A percentile compares a stretch with the other conserved stretches of the same genome.
Evolutionary conservation across 2,797 vertebrate genomes (phyloP).

Genomic region (Fringilla coelebs): DNA sequence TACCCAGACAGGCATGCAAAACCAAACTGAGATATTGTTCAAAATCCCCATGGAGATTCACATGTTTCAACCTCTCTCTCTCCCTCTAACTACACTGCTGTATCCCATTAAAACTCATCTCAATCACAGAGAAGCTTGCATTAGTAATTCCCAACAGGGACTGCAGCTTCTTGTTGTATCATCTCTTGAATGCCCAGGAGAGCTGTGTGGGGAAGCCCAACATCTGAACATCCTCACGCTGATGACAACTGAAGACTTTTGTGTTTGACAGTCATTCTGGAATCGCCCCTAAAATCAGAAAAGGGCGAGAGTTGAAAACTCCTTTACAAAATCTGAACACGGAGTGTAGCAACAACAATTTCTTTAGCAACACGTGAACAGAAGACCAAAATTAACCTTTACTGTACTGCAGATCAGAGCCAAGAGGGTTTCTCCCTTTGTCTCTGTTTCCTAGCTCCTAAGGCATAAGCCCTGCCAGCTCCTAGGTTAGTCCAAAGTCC

Average conservation of each 20-base stretch:
- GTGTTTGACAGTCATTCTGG: not conserved
- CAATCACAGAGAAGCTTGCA: not conserved
- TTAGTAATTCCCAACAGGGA: not conserved
- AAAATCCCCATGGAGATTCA: not conserved
- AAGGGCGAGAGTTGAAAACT: not conserved
- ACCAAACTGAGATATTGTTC: slow-evolving; percentile 11
- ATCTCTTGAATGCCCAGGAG: rapidly evolving
- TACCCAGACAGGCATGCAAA: not conserved
- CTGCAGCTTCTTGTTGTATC: not conserved
- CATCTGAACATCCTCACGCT: not conserved
- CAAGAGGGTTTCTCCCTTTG: not conserved
- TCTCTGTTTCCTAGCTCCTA: not conserved
- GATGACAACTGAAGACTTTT: not conserved
- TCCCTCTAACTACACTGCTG: not conserved
- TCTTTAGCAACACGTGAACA: not conserved
- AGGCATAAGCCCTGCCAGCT: not conserved
- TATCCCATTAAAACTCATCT: not conserved
- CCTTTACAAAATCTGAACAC: not conserved
- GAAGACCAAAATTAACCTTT: not conserved
- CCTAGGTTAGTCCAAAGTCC: not conserved
- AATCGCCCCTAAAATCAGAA: not conserved
- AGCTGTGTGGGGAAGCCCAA: not conserved
- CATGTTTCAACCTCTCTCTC: not conserved
- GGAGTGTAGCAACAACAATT: not conserved
- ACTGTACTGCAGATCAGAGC: not conserved